Percentiles rank a stretch among this genome's conserved stretches.
phyloP scores from a whole-genome alignment of 2,888 invertebrate genomes.

The Drosophila antonietae region DNA sequence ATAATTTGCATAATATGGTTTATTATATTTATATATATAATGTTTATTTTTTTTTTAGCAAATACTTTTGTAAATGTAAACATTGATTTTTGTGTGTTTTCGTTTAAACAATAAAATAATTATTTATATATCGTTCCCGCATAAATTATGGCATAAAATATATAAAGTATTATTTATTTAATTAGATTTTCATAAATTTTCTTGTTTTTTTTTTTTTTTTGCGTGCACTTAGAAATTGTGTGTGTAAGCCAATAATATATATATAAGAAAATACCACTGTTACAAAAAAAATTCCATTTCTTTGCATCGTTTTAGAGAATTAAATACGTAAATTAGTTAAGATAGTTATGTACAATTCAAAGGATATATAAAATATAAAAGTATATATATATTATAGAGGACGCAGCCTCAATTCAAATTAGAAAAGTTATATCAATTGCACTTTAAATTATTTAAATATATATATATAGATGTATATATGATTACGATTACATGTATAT shows the following conservation, averaged over 20 bases:
- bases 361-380: constrained; percentile 38
- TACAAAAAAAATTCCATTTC: constrained; percentile 18
- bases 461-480: constrained; percentile 27
- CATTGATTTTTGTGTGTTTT: constrained; percentile 54
- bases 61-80: constrained; percentile 76
- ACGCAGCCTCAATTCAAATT: constrained; percentile 35
- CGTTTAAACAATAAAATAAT: constrained; percentile 66
- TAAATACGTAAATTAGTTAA: constrained; percentile 75
- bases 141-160: constrained; percentile 76
- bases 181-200: constrained; percentile 19
- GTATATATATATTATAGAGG: constrained; percentile 27
- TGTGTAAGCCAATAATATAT: constrained; percentile 52
- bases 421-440: constrained; percentile 54
- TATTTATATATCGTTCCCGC: constrained; percentile 69
- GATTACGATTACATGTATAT: constrained; percentile 54
- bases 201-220: neutral
- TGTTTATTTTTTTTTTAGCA: constrained; percentile 54
- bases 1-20: constrained; percentile 44
- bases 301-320: constrained; percentile 39
- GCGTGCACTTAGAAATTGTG: constrained; percentile 25
- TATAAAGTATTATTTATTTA: constrained; percentile 57
- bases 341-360: constrained; percentile 68
- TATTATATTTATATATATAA: constrained; percentile 47
- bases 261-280: constrained; percentile 62
- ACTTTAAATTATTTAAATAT: constrained; percentile 63